Evolutionary conservation across 1,140 invertebrate species (phyloP).

Genomic region (Drosophila subpulchrella): DNA sequence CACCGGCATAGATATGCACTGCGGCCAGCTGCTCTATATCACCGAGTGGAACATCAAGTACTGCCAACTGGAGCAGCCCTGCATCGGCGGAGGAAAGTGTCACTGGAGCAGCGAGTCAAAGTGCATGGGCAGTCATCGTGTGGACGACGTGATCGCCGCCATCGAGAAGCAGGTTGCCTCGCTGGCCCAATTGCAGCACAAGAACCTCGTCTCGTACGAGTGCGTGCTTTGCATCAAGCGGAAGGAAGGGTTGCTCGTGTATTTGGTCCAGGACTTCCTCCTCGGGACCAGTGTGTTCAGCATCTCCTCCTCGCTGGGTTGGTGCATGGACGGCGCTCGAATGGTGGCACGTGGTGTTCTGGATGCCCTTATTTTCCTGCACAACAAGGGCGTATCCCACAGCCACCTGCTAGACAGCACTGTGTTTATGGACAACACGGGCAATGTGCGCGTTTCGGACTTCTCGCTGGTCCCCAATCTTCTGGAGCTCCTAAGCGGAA

Average conservation of each 20-base stretch:
- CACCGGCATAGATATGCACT: conserved; percentile 88
- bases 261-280: conserved; percentile 89
- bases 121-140: conserved; percentile 72
- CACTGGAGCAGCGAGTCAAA: conserved; percentile 71
- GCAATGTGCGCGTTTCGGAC: conserved; percentile 87
- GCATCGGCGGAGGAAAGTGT: conserved; percentile 65
- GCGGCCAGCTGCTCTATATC: conserved; percentile 89
- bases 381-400: conserved; percentile 92
- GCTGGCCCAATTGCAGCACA: conserved; percentile 89
- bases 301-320: conserved; percentile 75
- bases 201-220: conserved; percentile 90
- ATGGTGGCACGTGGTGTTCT: conserved; percentile 88
- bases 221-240: conserved; percentile 88
- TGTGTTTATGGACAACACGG: conserved; percentile 87
- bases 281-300: conserved; percentile 82
- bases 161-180: conserved; percentile 91
- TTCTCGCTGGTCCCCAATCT: conserved; percentile 88
- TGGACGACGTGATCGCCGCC: conserved; percentile 84
- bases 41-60: conserved; percentile 89
- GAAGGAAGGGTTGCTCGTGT: conserved; percentile 86
- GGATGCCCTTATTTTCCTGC: conserved; percentile 89
- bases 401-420: conserved; percentile 89
- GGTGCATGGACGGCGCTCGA: conserved; percentile 80
- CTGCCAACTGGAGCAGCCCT: conserved; percentile 72
- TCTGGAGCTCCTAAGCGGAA: conserved; percentile 67